Conservation (phyloP, 1,140 invertebrate species). For the Drosophila virilis region DNA sequence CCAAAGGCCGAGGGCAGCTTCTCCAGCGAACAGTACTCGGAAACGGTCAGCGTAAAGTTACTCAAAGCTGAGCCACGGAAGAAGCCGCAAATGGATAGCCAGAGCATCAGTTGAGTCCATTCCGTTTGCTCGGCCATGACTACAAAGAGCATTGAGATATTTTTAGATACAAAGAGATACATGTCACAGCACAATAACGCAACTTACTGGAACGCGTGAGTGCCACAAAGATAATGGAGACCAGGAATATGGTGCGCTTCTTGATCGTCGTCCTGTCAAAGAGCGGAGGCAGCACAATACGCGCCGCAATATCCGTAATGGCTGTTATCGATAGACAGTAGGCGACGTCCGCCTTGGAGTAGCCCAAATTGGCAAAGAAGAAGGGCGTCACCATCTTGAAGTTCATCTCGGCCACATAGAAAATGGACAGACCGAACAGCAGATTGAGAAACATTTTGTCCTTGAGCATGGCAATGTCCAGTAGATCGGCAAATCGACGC, state of each 20-base stretch:
- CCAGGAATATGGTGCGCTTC: constrained; percentile 89
- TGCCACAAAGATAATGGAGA: constrained; percentile 88
- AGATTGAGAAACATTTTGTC: constrained; percentile 89
- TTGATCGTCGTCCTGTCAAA: constrained; percentile 88
- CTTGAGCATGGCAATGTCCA: constrained; percentile 88
- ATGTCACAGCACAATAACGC: background rate
- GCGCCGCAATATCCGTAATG: constrained; percentile 89
- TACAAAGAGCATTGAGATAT: constrained; percentile 62
- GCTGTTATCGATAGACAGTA: constrained; percentile 90
- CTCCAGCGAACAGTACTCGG: constrained; percentile 89
- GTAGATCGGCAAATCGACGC: constrained; percentile 86
- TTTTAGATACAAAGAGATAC: background rate
- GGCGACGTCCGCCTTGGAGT: constrained; percentile 88
- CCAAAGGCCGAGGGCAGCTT: constrained; percentile 91
- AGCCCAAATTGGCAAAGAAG: constrained; percentile 88
- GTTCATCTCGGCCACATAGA: constrained; percentile 90
- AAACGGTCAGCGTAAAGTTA: constrained; percentile 90
- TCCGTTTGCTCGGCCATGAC: constrained; percentile 88
- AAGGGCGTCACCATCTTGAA: constrained; percentile 91
- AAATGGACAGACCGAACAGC: constrained; percentile 88
- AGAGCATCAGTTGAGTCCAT: constrained; percentile 87
- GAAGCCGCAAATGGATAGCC: constrained; percentile 89
- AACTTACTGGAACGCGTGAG: constrained; percentile 89
- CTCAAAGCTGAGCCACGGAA: constrained; percentile 89
- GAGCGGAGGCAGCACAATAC: constrained; percentile 89